Evolutionary conservation across 2,888 invertebrate genomes (phyloP).

Genomic region (Hirtodrosophila histrioides): DNA sequence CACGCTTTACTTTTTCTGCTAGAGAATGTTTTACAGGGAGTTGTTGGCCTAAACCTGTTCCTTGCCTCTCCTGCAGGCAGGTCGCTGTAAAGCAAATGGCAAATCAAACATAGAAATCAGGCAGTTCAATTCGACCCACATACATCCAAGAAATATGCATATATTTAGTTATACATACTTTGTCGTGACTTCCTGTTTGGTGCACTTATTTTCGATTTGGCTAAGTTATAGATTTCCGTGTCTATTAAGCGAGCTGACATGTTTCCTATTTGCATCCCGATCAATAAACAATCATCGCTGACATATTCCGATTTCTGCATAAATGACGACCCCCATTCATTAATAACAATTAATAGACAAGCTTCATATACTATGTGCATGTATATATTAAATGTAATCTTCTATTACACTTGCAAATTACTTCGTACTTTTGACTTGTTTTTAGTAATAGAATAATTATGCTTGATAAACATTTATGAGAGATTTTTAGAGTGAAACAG

Average conservation of each 20-base stretch:
- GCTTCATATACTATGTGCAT: too few species aligned
- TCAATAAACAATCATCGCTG: background rate
- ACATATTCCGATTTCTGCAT: too few species aligned
- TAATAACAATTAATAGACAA: too few species aligned
- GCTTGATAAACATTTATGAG: too few species aligned
- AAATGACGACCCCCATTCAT: too few species aligned
- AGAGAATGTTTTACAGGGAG: background rate
- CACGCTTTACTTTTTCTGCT: constrained; percentile 53
- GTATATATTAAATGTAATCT: too few species aligned
- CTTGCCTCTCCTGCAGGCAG: constrained; percentile 25
- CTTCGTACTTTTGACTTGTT: too few species aligned
- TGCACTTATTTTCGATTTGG: constrained; percentile 29
- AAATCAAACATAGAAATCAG: constrained; percentile 23
- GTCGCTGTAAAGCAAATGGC: constrained; percentile 6
- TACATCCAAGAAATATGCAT: constrained; percentile 12
- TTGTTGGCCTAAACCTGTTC: constrained; percentile 6
- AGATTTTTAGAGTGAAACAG: too few species aligned
- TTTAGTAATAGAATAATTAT: too few species aligned
- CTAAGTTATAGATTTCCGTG: constrained; percentile 50
- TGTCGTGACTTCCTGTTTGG: constrained; percentile 59
- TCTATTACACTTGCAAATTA: too few species aligned
- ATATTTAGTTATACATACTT: background rate
- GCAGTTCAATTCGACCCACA: constrained; percentile 34
- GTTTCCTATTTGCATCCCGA: constrained; percentile 8
- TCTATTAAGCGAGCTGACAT: constrained; percentile 27